phyloP scores from a whole-genome alignment of 1,140 invertebrate species.

The Macrobrachium nipponense region DNA sequence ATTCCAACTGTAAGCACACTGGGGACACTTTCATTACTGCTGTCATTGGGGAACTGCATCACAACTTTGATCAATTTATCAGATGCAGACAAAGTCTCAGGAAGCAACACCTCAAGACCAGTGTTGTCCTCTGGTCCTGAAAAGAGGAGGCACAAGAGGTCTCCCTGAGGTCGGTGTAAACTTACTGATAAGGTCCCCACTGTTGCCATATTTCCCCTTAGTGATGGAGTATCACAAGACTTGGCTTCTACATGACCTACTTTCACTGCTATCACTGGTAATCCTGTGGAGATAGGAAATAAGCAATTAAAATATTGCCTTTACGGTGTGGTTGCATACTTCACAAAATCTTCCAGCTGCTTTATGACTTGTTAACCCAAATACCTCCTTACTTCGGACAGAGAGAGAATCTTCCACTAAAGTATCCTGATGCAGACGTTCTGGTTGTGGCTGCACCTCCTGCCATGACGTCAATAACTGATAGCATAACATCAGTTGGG shows the following conservation, averaged over 20 bases:
- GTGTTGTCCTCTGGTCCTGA: constrained; percentile 72
- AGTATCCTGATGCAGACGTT: constrained; percentile 70
- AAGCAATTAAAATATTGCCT: neutral
- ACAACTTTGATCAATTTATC: constrained; percentile 68
- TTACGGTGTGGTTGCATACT: neutral
- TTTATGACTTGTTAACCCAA: neutral
- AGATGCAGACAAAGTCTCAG: constrained; percentile 38
- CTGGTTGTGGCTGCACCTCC: constrained; percentile 67
- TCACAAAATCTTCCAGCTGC: neutral
- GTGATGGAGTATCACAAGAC: constrained; percentile 69
- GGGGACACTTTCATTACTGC: constrained; percentile 70
- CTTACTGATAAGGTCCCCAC: constrained; percentile 68
- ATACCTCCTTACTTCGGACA: constrained; percentile 68
- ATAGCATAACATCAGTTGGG: constrained; percentile 72
- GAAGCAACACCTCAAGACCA: constrained; percentile 47
- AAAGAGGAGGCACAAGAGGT: constrained; percentile 70
- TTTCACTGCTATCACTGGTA: constrained; percentile 72
- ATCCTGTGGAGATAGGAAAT: constrained; percentile 66
- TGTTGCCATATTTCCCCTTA: constrained; percentile 68
- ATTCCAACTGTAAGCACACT: constrained; percentile 74
- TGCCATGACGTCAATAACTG: constrained; percentile 71
- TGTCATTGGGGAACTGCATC: constrained; percentile 73
- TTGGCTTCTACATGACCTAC: constrained; percentile 71
- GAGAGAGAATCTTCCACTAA: constrained; percentile 71
- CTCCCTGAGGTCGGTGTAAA: constrained; percentile 36